phyloP scores from a whole-genome alignment of 2,888 invertebrate genomes.

The Apamea sordens region DNA sequence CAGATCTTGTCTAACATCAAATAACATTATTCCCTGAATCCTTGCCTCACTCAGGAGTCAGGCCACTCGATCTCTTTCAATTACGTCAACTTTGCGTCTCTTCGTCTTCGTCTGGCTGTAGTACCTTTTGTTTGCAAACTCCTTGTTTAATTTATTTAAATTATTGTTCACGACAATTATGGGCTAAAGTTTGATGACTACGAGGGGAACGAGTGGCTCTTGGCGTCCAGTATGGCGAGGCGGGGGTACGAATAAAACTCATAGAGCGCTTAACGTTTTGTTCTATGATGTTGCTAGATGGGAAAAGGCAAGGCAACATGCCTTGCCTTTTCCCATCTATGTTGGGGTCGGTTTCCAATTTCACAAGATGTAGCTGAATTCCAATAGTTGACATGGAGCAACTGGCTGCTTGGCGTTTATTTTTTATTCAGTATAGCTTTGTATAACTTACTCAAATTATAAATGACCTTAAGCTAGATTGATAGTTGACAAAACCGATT shows the following conservation, averaged over 20 bases:
- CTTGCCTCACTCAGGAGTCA: not conserved
- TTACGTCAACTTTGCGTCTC: slow-evolving; percentile 28
- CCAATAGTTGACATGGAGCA: no score
- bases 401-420: no score
- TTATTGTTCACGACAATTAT: slow-evolving; percentile 64
- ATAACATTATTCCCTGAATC: not conserved
- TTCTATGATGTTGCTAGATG: not conserved
- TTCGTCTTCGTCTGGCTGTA: slow-evolving; percentile 8
- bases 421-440: no score
- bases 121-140: slow-evolving; percentile 46
- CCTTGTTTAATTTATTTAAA: slow-evolving; percentile 64
- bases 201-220: slow-evolving; percentile 43
- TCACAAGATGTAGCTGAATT: no score
- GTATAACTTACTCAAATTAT: no score
- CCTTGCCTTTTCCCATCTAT: no score
- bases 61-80: slow-evolving; percentile 36
- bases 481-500: no score
- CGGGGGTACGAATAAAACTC: not conserved
- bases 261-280: slow-evolving; percentile 9
- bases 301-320: no score
- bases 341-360: not conserved
- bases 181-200: slow-evolving; percentile 55
- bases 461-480: no score
- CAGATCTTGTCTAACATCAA: not conserved
- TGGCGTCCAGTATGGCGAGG: slow-evolving; percentile 1